Conservation (phyloP, 2,888 invertebrate species). For the Pollenia amentaria region DNA sequence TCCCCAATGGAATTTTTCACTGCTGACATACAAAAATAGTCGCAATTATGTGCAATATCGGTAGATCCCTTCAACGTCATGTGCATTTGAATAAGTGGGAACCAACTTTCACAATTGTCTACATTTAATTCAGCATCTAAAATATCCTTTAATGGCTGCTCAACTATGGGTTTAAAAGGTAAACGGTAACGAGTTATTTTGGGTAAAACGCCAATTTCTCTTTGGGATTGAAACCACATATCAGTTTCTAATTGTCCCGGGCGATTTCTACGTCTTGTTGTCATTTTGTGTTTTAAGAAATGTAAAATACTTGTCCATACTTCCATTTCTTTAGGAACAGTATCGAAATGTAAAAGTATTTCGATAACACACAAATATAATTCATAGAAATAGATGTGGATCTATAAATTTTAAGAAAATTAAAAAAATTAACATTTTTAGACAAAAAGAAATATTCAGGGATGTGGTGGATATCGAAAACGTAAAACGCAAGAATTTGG, state of each 20-base stretch:
- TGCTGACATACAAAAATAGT: slow-evolving; percentile 83
- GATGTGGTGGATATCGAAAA: too few species aligned
- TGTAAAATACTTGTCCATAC: slow-evolving; percentile 83
- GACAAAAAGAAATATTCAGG: too few species aligned
- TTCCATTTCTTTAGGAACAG: slow-evolving; percentile 82
- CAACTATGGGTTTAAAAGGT: slow-evolving; percentile 83
- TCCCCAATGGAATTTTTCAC: slow-evolving; percentile 84
- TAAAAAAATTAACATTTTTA: too few species aligned
- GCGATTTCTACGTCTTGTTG: slow-evolving; percentile 80
- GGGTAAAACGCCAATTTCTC: slow-evolving; percentile 82
- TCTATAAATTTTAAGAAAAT: slow-evolving; percentile 75
- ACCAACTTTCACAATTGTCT: slow-evolving; percentile 84
- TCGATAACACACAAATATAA: slow-evolving; percentile 83
- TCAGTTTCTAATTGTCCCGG: slow-evolving; percentile 83
- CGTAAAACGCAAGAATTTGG: too few species aligned
- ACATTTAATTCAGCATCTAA: slow-evolving; percentile 83
- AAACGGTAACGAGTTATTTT: slow-evolving; percentile 84
- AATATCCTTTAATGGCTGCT: slow-evolving; percentile 81
- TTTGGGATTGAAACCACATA: slow-evolving; percentile 82
- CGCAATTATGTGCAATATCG: slow-evolving; percentile 81
- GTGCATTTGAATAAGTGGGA: slow-evolving; percentile 83
- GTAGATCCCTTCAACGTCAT: slow-evolving; percentile 80
- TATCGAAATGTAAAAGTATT: slow-evolving; percentile 81
- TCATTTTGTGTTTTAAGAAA: slow-evolving; percentile 84
- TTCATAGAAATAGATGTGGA: slow-evolving; percentile 84